Conservation (phyloP, 2,113 vertebrate species). For the Canis aureus region DNA sequence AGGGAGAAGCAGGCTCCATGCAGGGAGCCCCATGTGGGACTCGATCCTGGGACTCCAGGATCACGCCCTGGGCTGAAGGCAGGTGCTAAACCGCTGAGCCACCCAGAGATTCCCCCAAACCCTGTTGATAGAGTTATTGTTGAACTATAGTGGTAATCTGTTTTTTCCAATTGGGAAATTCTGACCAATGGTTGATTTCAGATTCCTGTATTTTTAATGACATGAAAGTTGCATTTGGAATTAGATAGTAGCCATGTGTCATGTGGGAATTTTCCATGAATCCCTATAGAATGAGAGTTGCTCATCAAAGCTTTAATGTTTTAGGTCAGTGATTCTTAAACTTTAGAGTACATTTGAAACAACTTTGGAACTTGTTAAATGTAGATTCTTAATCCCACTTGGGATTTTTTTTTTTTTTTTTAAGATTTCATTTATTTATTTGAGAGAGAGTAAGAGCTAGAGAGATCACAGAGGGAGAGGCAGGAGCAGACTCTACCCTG, state of each 20-base stretch:
- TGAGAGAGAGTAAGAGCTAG: no score
- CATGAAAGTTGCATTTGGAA: neutral
- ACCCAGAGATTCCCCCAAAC: no score
- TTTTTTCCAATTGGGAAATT: neutral
- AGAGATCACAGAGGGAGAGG: no score
- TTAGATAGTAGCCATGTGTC: neutral
- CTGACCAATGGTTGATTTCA: conserved; percentile 22
- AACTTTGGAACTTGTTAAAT: neutral
- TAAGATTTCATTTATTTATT: no score
- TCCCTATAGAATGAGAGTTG: neutral
- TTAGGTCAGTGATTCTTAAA: neutral
- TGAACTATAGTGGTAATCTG: neutral
- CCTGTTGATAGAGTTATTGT: neutral
- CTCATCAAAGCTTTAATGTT: neutral
- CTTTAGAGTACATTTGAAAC: neutral
- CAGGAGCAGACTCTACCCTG: no score
- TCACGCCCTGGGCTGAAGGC: no score
- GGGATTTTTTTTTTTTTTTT: no score
- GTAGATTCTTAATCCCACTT: neutral
- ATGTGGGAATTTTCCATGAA: neutral
- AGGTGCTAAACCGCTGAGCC: no score
- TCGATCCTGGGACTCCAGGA: no score
- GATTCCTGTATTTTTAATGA: neutral
- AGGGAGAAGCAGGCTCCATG: no score
- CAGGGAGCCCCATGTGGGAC: no score